Conservation (phyloP, 1,140 invertebrate species). For the Bombus waltoni region DNA sequence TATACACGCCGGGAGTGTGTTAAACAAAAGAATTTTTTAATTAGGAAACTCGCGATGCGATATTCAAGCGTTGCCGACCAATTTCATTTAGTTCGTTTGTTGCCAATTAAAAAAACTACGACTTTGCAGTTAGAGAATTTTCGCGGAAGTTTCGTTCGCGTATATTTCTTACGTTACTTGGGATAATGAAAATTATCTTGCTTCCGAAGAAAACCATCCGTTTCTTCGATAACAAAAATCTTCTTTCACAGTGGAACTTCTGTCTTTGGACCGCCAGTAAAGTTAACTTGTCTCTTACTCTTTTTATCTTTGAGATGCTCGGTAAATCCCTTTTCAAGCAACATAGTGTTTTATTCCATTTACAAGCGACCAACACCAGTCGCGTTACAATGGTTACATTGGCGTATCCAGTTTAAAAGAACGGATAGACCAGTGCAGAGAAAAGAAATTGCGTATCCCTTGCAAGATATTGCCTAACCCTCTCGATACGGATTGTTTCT, state of each 20-base stretch:
- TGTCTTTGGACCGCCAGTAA: neutral
- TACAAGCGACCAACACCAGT: neutral
- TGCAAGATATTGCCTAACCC: too few relatives aligned
- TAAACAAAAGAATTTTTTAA: neutral
- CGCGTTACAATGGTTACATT: neutral
- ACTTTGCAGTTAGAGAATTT: neutral
- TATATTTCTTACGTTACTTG: neutral
- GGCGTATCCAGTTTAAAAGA: neutral
- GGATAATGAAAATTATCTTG: constrained; percentile 31
- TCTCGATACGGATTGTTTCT: neutral
- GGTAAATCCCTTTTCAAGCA: neutral
- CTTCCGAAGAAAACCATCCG: neutral
- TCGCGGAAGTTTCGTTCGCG: neutral
- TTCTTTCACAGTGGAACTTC: constrained; percentile 12
- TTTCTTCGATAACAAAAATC: neutral
- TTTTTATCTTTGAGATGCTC: neutral
- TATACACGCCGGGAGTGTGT: neutral
- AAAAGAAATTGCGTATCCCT: neutral
- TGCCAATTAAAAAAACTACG: neutral
- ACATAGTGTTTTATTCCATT: neutral
- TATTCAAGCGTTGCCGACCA: neutral
- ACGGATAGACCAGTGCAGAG: neutral
- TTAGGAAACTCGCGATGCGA: neutral
- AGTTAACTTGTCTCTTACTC: constrained; percentile 4
- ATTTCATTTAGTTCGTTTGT: neutral